A percentile compares a stretch with the other conserved stretches of the same genome.
Evolutionary conservation across 64 coral and sea anemone genomes (phyloP).

Genomic region (Stylophora pistillata): DNA sequence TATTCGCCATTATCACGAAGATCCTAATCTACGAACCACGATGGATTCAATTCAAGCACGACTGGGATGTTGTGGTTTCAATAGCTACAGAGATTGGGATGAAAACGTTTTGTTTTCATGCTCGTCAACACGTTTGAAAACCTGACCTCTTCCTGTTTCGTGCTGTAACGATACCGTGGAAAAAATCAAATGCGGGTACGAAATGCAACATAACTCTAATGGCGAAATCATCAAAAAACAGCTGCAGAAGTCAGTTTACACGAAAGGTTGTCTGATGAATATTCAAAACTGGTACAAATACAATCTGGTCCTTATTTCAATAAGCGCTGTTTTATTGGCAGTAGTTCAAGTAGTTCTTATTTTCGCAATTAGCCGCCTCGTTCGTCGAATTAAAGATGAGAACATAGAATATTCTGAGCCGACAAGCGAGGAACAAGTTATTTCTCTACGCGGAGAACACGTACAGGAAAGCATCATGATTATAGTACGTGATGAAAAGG

Average conservation of each 20-base stretch:
- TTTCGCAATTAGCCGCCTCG: no score
- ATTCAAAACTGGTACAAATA: conserved; percentile 32
- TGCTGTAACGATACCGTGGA: neutral
- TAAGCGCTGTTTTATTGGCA: neutral
- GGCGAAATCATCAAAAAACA: neutral
- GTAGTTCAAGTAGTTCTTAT: neutral
- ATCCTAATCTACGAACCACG: neutral
- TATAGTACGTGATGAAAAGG: no score
- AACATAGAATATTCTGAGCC: no score
- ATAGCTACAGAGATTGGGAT: conserved; percentile 25
- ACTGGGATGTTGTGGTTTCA: conserved; percentile 38
- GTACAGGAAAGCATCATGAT: no score
- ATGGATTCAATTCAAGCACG: conserved; percentile 14
- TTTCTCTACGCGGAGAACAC: no score
- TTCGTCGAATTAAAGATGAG: no score
- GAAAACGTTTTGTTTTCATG: conserved; percentile 28
- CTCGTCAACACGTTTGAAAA: neutral
- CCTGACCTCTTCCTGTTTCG: conserved; percentile 20
- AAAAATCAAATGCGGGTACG: neutral
- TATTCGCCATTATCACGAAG: conserved; percentile 43
- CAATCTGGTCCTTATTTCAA: neutral
- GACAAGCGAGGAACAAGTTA: no score
- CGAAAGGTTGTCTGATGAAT: conserved; percentile 7
- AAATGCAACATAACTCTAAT: neutral
- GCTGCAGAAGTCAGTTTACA: neutral